Evolutionary conservation across 2,797 vertebrate species (phyloP).

Genomic region (Chelonia mydas): DNA sequence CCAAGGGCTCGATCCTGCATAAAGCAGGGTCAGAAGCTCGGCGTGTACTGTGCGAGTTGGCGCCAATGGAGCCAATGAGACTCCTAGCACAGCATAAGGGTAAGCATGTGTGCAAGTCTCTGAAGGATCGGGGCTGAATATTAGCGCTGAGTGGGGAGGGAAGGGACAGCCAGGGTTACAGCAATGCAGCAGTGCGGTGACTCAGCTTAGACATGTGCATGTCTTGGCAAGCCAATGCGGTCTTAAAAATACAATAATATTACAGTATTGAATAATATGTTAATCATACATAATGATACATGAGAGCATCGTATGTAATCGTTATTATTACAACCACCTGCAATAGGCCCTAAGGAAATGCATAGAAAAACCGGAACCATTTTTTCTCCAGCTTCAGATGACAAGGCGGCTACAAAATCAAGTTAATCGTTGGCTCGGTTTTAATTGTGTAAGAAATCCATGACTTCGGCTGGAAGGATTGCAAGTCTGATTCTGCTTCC

Average conservation of each 20-base stretch:
- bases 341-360: not conserved
- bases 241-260: not conserved
- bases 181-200: not conserved
- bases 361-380: not conserved
- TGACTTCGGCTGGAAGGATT: not conserved
- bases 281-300: not conserved
- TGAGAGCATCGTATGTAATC: not conserved
- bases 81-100: not conserved
- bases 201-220: not conserved
- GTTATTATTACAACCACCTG: not conserved
- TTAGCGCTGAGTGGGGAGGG: not conserved
- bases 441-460: not conserved
- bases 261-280: not conserved
- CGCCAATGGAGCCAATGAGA: not conserved
- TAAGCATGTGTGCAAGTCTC: not conserved
- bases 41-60: not conserved
- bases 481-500: not conserved
- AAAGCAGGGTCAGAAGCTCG: not conserved
- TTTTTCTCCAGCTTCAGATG: not conserved
- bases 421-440: not conserved
- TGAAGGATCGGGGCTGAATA: not conserved
- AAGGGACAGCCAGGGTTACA: not conserved
- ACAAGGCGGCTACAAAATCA: not conserved
- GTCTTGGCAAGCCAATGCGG: not conserved
- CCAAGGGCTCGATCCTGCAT: not conserved